phyloP scores from a whole-genome alignment of 2,113 vertebrate genomes.

The Collichthys lucidus region DNA sequence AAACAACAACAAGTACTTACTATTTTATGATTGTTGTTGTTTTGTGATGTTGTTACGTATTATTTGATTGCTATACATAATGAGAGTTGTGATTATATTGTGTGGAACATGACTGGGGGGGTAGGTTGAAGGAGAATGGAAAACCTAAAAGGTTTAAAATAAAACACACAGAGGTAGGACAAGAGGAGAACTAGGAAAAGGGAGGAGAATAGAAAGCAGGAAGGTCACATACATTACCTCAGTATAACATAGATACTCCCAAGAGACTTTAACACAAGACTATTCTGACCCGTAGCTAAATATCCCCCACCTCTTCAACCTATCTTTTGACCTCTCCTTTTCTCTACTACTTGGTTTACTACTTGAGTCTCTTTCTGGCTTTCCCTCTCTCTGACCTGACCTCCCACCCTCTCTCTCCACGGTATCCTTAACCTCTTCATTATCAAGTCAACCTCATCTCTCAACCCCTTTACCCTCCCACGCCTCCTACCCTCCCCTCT shows the following conservation, averaged over 20 bases:
- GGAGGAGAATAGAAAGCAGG: conserved; percentile 22
- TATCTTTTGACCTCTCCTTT: conserved; percentile 56
- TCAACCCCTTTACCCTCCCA: conserved; percentile 38
- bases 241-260: conserved; percentile 51
- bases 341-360: conserved; percentile 74
- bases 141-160: conserved; percentile 3
- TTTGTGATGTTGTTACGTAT: not conserved
- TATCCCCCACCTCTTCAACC: conserved; percentile 36
- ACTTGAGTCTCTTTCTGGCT: conserved; percentile 38
- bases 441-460: conserved; percentile 73
- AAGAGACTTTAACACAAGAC: conserved; percentile 63
- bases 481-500: conserved; percentile 12
- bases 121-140: not conserved
- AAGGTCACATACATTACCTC: conserved; percentile 50
- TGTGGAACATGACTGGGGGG: not conserved
- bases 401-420: conserved; percentile 61
- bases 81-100: not conserved
- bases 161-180: not conserved
- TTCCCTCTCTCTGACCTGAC: conserved; percentile 54
- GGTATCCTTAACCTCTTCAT: conserved; percentile 75
- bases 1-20: not conserved
- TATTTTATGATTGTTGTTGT: not conserved
- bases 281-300: conserved; percentile 59
- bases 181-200: conserved; percentile 3
- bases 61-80: not conserved